phyloP scores from a whole-genome alignment of 2,888 invertebrate species.

The Luperina nickerlii region DNA sequence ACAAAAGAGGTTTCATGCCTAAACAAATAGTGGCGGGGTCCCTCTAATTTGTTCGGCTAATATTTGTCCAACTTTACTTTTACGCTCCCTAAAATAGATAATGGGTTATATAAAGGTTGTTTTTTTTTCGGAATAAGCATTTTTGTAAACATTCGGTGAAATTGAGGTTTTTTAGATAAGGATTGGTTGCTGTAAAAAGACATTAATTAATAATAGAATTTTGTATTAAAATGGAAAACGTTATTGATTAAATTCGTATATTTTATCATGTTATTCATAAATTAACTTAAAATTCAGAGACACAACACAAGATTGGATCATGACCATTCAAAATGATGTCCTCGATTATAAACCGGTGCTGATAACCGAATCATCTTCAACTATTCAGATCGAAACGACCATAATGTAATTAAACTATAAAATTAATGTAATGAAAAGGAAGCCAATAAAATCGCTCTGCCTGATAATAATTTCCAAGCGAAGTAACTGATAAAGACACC shows the following conservation, averaged over 20 bases:
- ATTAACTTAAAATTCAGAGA: slow-evolving; percentile 19
- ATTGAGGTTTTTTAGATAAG: background rate
- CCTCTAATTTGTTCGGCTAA: slow-evolving; percentile 79
- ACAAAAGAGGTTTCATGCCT: slow-evolving; percentile 62
- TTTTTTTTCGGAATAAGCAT: slow-evolving; percentile 32
- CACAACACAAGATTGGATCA: background rate
- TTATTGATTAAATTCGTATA: background rate
- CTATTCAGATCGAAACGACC: slow-evolving; percentile 33
- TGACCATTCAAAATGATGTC: slow-evolving; percentile 11
- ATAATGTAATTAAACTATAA: slow-evolving; percentile 49
- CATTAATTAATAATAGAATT: background rate
- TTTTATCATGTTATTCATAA: background rate
- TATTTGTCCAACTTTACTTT: slow-evolving; percentile 77
- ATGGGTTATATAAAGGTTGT: slow-evolving; percentile 57
- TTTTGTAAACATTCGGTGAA: background rate
- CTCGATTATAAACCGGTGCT: slow-evolving; percentile 21
- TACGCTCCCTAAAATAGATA: slow-evolving; percentile 65
- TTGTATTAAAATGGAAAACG: slow-evolving; percentile 13
- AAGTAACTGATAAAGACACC: slow-evolving; percentile 64
- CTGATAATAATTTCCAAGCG: slow-evolving; percentile 48
- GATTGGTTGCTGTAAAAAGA: background rate
- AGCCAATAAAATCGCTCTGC: slow-evolving; percentile 45
- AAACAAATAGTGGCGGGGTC: slow-evolving; percentile 62
- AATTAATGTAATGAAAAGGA: slow-evolving; percentile 55
- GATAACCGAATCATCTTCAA: slow-evolving; percentile 22